phyloP scores from a whole-genome alignment of 64 coral and sea anemone genomes.

The Montipora efflorescens region DNA sequence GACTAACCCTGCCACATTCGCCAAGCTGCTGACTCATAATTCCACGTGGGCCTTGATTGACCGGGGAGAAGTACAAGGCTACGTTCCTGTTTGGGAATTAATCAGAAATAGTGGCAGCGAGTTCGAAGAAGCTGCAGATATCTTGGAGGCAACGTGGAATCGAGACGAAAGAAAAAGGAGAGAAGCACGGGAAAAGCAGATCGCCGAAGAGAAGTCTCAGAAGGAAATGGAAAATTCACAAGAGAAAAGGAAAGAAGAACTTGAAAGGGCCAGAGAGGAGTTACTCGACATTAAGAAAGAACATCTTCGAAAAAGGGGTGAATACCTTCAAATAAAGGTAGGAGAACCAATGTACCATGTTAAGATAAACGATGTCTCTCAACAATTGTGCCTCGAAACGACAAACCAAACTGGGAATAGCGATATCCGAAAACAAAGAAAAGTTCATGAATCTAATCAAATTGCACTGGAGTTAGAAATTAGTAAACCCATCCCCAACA shows the following conservation, averaged over 20 bases:
- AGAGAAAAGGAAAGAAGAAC: too few species aligned
- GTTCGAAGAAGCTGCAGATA: background rate
- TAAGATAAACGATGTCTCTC: background rate
- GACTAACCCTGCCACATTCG: constrained; percentile 5
- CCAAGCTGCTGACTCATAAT: background rate
- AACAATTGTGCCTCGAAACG: too few species aligned
- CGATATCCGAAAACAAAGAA: too few species aligned
- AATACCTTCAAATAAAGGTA: background rate
- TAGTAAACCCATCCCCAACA: too few species aligned
- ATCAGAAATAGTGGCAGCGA: background rate
- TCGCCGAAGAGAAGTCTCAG: too few species aligned
- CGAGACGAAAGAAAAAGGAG: background rate
- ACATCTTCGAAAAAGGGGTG: background rate
- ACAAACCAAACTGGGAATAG: too few species aligned
- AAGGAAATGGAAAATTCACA: too few species aligned
- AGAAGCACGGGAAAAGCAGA: background rate
- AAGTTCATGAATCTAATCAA: too few species aligned
- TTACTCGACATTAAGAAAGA: background rate
- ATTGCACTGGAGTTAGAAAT: too few species aligned
- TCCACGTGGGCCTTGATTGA: constrained; percentile 50
- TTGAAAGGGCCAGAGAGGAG: background rate
- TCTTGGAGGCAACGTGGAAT: background rate
- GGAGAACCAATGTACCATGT: too few species aligned
- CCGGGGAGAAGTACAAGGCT: background rate
- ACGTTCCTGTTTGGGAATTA: constrained; percentile 37